phyloP scores from a whole-genome alignment of 1,140 invertebrate genomes.

The Brachionus sp. region DNA sequence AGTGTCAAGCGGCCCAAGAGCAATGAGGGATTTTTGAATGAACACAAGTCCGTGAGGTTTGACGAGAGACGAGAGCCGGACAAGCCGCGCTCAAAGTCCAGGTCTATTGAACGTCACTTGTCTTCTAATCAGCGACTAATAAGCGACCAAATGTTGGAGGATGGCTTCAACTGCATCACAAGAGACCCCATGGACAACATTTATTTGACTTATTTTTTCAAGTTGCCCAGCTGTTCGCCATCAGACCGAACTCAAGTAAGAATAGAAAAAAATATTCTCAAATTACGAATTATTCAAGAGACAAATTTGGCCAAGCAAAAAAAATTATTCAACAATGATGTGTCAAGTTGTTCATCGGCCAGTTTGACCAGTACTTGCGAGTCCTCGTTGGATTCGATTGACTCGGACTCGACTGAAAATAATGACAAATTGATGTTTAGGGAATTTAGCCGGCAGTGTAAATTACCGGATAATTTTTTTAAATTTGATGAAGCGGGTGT shows the following conservation, averaged over 20 bases:
- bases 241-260: constrained; percentile 7
- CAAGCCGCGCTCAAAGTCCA: background rate
- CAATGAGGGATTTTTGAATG: constrained; percentile 14
- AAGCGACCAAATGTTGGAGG: background rate
- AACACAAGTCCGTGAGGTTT: background rate
- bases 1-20: constrained; percentile 17
- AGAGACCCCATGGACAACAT: constrained; percentile 15
- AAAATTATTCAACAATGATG: background rate
- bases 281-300: constrained; percentile 17
- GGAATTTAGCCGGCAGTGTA: constrained; percentile 17
- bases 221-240: constrained; percentile 17
- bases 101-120: constrained; percentile 12
- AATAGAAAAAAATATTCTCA: constrained; percentile 8
- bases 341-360: background rate
- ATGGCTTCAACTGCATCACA: constrained; percentile 23
- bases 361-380: background rate
- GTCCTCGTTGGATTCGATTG: background rate
- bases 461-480: constrained; percentile 27
- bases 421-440: constrained; percentile 17
- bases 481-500: constrained; percentile 34
- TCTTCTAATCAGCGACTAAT: background rate
- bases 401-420: background rate
- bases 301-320: background rate
- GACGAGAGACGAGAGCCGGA: background rate
- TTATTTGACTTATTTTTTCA: constrained; percentile 35